phyloP scores from a whole-genome alignment of 2,888 invertebrate species.

The Megalurothrips usitatus region DNA sequence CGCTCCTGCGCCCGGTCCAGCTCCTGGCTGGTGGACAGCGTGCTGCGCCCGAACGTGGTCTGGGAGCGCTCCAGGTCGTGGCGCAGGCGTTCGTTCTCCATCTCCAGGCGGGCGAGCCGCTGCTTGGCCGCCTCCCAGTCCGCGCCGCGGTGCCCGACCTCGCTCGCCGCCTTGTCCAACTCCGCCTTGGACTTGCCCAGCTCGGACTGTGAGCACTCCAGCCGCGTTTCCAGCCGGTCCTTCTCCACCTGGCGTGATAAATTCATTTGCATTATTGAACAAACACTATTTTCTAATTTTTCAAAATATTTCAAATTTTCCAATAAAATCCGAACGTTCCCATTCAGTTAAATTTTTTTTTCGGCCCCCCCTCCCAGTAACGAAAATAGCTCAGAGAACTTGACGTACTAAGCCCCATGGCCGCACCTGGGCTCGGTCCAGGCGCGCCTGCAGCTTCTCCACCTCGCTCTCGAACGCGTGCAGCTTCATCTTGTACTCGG shows the following conservation, averaged over 20 bases:
- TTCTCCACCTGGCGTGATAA: conserved; percentile 60
- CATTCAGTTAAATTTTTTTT: too few relatives aligned
- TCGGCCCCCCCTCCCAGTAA: too few relatives aligned
- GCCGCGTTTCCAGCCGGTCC: conserved; percentile 82
- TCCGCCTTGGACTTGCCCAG: conserved; percentile 92
- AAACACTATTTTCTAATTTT: too few relatives aligned
- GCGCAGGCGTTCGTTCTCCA: conserved; percentile 84
- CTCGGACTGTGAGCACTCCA: conserved; percentile 90
- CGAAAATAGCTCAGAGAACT: too few relatives aligned
- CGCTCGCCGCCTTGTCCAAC: conserved; percentile 83
- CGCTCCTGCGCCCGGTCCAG: conserved; percentile 76
- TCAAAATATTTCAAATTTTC: too few relatives aligned
- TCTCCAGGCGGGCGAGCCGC: conserved; percentile 74
- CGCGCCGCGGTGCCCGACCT: conserved; percentile 81
- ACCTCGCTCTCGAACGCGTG: conserved; percentile 88
- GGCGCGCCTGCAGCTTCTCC: conserved; percentile 71
- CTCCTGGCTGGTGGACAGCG: conserved; percentile 76
- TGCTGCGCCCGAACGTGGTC: conserved; percentile 76
- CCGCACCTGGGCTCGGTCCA: conserved; percentile 69
- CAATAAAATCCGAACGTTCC: too few relatives aligned
- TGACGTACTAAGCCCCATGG: too few relatives aligned
- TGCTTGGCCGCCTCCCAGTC: conserved; percentile 86
- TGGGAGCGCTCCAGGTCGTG: conserved; percentile 81
- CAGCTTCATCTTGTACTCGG: conserved; percentile 92
- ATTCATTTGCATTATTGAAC: too few relatives aligned